Evolutionary conservation across 2,113 vertebrate species (phyloP).

Genomic region (Hylia prasina): DNA sequence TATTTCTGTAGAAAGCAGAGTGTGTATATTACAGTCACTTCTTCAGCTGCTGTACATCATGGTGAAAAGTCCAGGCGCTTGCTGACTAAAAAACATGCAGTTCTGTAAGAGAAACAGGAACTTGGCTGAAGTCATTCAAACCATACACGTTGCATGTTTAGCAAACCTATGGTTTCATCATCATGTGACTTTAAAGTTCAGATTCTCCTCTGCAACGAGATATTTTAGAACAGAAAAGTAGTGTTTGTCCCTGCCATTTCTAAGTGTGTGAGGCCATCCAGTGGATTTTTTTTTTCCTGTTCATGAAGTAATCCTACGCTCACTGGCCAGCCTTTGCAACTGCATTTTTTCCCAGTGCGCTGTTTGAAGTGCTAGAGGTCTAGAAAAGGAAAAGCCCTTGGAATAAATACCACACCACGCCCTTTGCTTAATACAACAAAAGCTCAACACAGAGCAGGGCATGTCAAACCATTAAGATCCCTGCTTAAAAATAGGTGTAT

Average conservation of each 20-base stretch:
- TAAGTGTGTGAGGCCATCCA: constrained; percentile 52
- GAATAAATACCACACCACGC: neutral
- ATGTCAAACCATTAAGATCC: neutral
- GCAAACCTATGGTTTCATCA: constrained; percentile 52
- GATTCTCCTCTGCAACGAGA: neutral
- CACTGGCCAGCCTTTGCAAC: neutral
- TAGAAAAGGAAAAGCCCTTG: constrained; percentile 16
- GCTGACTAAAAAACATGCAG: constrained; percentile 1
- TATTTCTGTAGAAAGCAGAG: neutral
- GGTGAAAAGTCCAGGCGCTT: neutral
- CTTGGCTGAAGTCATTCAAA: constrained; percentile 32
- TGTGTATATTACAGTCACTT: neutral
- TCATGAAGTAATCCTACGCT: neutral
- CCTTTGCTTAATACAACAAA: neutral
- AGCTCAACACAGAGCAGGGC: neutral
- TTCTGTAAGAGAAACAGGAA: constrained; percentile 48
- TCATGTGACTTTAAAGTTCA: constrained; percentile 62
- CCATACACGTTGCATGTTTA: constrained; percentile 52
- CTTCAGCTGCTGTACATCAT: neutral
- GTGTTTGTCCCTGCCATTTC: constrained; percentile 28
- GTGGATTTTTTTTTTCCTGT: neutral
- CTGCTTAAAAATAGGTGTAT: neutral
- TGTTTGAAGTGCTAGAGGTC: constrained; percentile 7
- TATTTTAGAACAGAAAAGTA: constrained; percentile 52
- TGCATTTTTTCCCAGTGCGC: neutral